Evolutionary conservation across 1,140 invertebrate genomes (phyloP).

Genomic region (Pectinophora gossypiella): DNA sequence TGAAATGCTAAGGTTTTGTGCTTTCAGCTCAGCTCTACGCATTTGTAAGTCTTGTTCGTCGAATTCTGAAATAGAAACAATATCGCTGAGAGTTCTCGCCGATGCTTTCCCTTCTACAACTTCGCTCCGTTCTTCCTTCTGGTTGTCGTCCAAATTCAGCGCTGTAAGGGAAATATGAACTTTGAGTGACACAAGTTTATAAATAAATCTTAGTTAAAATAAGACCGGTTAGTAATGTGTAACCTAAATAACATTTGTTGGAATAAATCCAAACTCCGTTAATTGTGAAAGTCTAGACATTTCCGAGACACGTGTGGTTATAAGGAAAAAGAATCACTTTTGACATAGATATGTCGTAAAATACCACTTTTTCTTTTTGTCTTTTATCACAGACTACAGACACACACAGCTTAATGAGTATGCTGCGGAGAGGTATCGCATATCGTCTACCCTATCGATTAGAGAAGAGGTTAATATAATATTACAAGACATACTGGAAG

Average conservation of each 20-base stretch:
- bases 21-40: slow-evolving; percentile 59
- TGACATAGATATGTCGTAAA: too few relatives aligned
- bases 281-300: background rate
- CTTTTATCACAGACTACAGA: too few relatives aligned
- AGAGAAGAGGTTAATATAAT: too few relatives aligned
- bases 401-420: too few relatives aligned
- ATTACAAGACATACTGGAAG: too few relatives aligned
- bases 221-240: background rate
- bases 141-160: slow-evolving; percentile 73
- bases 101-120: slow-evolving; percentile 73
- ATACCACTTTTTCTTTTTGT: too few relatives aligned
- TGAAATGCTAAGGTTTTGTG: slow-evolving; percentile 40
- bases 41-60: slow-evolving; percentile 78
- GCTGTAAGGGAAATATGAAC: slow-evolving; percentile 40
- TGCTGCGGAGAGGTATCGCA: too few relatives aligned
- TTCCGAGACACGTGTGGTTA: too few relatives aligned
- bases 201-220: background rate
- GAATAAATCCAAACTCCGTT: background rate
- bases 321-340: too few relatives aligned
- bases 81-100: slow-evolving; percentile 81
- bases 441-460: too few relatives aligned
- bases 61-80: slow-evolving; percentile 82
- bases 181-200: too few relatives aligned
- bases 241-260: background rate
- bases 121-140: slow-evolving; percentile 61